phyloP scores from a whole-genome alignment of 2,888 invertebrate species.

The Molorchus minor region DNA sequence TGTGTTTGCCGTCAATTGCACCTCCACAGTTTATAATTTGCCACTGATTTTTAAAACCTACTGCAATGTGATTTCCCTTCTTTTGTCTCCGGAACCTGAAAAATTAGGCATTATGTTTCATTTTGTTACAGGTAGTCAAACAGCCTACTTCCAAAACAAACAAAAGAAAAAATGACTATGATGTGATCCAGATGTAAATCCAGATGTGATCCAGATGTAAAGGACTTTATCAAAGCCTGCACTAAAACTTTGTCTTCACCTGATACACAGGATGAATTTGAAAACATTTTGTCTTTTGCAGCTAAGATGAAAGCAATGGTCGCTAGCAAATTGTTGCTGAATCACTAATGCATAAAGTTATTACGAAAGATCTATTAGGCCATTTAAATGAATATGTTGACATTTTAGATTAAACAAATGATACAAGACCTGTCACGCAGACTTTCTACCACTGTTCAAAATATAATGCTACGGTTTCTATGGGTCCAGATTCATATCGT shows the following conservation, averaged over 20 bases:
- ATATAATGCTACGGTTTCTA: too few species aligned
- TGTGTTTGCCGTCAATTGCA: conserved; percentile 39
- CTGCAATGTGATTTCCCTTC: conserved; percentile 18
- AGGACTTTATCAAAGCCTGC: conserved; percentile 25
- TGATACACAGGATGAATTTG: conserved; percentile 17
- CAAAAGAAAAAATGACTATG: conserved; percentile 24
- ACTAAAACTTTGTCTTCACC: conserved; percentile 15
- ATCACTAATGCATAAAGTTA: conserved; percentile 25
- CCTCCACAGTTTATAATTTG: conserved; percentile 41
- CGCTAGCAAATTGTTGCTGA: conserved; percentile 26
- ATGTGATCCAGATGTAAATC: conserved; percentile 25
- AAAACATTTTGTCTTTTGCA: conserved; percentile 23
- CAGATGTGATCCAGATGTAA: conserved; percentile 24
- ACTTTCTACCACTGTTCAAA: too few species aligned
- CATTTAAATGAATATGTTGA: conserved; percentile 25
- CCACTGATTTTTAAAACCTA: conserved; percentile 23
- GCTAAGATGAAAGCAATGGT: conserved; percentile 22
- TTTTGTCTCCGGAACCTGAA: conserved; percentile 23
- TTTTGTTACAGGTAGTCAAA: conserved; percentile 23
- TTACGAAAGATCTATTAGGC: conserved; percentile 21
- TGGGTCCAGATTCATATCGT: too few species aligned
- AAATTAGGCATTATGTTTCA: conserved; percentile 13
- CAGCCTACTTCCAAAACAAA: conserved; percentile 20
- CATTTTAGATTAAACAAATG: too few species aligned
- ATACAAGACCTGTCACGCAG: too few species aligned